Evolutionary conservation across 2,888 invertebrate genomes (phyloP).

Genomic region (Dugesia japonica): DNA sequence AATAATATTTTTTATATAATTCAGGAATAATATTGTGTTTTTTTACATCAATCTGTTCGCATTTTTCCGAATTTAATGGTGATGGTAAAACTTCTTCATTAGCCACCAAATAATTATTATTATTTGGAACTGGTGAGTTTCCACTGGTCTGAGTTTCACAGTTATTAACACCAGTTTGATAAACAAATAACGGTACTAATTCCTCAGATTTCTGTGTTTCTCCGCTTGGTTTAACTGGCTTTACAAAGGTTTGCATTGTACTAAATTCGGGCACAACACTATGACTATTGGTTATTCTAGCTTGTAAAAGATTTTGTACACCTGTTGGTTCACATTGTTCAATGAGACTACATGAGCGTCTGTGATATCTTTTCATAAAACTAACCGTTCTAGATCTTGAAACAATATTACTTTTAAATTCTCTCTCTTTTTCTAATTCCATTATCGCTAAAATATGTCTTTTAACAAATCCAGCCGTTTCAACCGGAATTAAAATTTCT

Average conservation of each 20-base stretch:
- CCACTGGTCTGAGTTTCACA: constrained; percentile 8
- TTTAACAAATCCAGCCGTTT: not conserved
- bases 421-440: constrained; percentile 21
- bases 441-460: constrained; percentile 20
- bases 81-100: not conserved
- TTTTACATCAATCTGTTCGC: not conserved
- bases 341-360: not conserved
- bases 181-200: not conserved
- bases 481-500: not conserved
- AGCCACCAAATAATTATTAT: not conserved
- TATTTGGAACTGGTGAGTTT: not conserved
- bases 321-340: not conserved
- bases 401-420: not conserved
- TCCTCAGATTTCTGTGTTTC: not conserved
- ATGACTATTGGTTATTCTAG: not conserved
- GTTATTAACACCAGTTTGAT: constrained; percentile 22
- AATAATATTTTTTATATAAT: not conserved
- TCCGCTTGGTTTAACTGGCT: not conserved
- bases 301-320: constrained; percentile 2
- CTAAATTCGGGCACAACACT: not conserved
- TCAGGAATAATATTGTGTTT: not conserved
- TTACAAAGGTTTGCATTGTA: not conserved
- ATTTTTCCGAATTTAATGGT: not conserved
- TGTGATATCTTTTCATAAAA: not conserved
- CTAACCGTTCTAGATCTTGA: not conserved